A percentile compares a stretch with the other conserved stretches of the same genome.
Conservation (phyloP, 2,797 vertebrate genomes). For the Ctenopoma kingsleyae region DNA sequence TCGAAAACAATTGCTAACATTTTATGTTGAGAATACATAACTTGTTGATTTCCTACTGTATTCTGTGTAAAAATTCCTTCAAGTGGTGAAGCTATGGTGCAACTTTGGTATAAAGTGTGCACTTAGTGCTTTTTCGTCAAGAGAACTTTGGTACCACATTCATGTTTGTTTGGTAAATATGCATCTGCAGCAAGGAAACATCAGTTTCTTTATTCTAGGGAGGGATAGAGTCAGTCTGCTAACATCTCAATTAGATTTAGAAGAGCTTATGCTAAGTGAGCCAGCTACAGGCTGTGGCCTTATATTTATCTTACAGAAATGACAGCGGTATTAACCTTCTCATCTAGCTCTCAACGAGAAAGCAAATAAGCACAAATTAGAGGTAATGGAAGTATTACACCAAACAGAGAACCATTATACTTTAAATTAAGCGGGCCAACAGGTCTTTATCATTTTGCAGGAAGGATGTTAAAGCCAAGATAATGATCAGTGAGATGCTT, state of each 20-base stretch:
- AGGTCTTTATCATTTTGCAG: slow-evolving; percentile 26
- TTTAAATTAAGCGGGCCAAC: slow-evolving; percentile 13
- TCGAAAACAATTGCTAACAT: slow-evolving; percentile 32
- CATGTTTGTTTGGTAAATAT: neutral
- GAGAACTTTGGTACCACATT: neutral
- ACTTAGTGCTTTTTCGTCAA: neutral
- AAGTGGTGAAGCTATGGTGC: neutral
- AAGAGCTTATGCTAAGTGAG: neutral
- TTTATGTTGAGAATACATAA: slow-evolving; percentile 37
- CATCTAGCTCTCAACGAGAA: neutral
- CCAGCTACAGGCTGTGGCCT: neutral
- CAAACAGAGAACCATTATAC: neutral
- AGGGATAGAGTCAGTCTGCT: neutral
- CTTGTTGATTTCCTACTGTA: slow-evolving; percentile 44
- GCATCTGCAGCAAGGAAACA: neutral
- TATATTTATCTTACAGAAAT: neutral
- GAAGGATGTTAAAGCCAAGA: slow-evolving; percentile 39
- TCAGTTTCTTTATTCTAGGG: no score
- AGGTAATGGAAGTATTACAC: neutral
- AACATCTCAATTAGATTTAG: neutral
- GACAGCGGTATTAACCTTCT: neutral
- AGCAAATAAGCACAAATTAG: neutral
- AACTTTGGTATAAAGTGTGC: neutral
- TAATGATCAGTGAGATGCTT: slow-evolving; percentile 8
- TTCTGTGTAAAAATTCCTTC: slow-evolving; percentile 14